Evolutionary conservation across 1,140 invertebrate genomes (phyloP).

Genomic region (Oscheius sp.): DNA sequence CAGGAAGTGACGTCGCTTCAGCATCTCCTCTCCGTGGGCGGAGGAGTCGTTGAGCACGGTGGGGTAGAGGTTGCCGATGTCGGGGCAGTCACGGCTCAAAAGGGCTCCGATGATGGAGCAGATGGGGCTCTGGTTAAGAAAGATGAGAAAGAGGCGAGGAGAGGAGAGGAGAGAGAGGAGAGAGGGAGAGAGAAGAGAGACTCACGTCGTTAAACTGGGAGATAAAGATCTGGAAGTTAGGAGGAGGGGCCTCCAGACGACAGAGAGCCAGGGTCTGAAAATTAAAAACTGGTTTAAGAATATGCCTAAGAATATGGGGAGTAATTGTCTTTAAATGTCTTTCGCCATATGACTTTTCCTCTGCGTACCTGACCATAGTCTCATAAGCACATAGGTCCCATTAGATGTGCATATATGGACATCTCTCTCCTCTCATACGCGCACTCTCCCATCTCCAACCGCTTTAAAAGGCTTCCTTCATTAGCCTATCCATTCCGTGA

Average conservation of each 20-base stretch:
- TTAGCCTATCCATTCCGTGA: too few relatives aligned
- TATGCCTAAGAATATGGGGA: background rate
- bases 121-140: slow-evolving; percentile 40
- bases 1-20: slow-evolving; percentile 43
- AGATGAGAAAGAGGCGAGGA: background rate
- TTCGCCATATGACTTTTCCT: too few relatives aligned
- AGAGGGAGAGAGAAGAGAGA: too few relatives aligned
- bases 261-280: slow-evolving; percentile 77
- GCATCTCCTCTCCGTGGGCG: slow-evolving; percentile 45
- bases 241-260: slow-evolving; percentile 51
- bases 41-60: slow-evolving; percentile 29
- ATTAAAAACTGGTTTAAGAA: background rate
- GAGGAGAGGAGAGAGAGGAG: too few relatives aligned
- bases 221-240: slow-evolving; percentile 73
- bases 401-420: too few relatives aligned
- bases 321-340: too few relatives aligned
- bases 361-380: too few relatives aligned
- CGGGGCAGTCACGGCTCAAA: slow-evolving; percentile 37
- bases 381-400: too few relatives aligned
- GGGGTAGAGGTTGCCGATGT: slow-evolving; percentile 50
- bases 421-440: too few relatives aligned
- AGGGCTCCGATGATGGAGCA: slow-evolving; percentile 45
- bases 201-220: slow-evolving; percentile 72
- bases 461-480: too few relatives aligned
- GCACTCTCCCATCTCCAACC: too few relatives aligned